A percentile compares a stretch with the other conserved stretches of the same genome.
Evolutionary conservation across 2,888 invertebrate species (phyloP).

Genomic region (Nemotelus pantherinus): DNA sequence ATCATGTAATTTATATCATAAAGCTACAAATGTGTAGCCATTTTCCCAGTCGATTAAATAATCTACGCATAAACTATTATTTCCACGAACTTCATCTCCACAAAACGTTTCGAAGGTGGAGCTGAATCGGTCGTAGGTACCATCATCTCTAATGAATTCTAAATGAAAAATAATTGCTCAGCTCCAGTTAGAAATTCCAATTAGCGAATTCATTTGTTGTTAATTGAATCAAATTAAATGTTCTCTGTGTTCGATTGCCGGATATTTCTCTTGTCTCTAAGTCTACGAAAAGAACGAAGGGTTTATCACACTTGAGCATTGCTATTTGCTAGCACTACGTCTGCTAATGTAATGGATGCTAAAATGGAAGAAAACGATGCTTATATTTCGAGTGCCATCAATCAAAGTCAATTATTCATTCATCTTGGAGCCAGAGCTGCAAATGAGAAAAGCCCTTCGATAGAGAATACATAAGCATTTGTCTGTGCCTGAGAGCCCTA

Average conservation of each 20-base stretch:
- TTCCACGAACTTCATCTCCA: too few relatives aligned
- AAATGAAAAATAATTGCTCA: not conserved
- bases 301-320: not conserved
- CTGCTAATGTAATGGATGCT: not conserved
- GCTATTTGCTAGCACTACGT: not conserved
- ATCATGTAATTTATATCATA: too few relatives aligned
- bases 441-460: too few relatives aligned
- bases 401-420: slow-evolving; percentile 14
- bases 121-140: too few relatives aligned
- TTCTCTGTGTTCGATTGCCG: not conserved
- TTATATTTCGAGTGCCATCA: not conserved
- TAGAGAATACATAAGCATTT: not conserved
- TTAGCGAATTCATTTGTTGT: slow-evolving; percentile 39
- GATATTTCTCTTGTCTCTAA: not conserved
- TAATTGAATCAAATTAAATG: slow-evolving; percentile 37
- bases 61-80: too few relatives aligned
- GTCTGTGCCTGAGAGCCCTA: too few relatives aligned
- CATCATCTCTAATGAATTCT: not conserved
- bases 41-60: too few relatives aligned
- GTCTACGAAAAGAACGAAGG: not conserved
- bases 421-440: not conserved
- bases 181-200: slow-evolving; percentile 17
- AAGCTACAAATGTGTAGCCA: too few relatives aligned
- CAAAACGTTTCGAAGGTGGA: too few relatives aligned
- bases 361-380: not conserved